These are phyloP conservation scores for Epinotia bilunana DNA, from an alignment of 2,888 invertebrate species.

Conservation along the genomic window DNA sequence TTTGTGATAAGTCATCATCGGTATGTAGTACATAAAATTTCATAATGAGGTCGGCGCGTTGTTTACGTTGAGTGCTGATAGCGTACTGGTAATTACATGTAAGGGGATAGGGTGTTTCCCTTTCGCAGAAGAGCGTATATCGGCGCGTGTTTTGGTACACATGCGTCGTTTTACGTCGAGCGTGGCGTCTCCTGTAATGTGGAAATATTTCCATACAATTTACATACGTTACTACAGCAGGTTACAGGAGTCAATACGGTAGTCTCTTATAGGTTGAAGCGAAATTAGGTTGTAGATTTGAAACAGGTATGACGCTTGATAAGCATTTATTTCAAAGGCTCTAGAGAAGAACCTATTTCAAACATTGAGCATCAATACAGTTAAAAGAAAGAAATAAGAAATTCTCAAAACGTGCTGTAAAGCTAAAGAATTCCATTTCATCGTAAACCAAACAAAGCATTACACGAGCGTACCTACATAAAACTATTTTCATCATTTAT, in stretches of 20 bases:
- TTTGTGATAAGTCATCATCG: conserved; percentile 6
- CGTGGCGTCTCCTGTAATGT: conserved; percentile 5
- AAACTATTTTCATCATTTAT: conserved; percentile 19
- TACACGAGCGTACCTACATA: conserved; percentile 1
- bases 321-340: not conserved
- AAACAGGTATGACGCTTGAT: not conserved
- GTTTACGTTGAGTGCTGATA: conserved; percentile 5
- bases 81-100: not conserved
- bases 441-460: conserved; percentile 2
- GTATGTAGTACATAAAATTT: not conserved
- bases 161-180: conserved; percentile 9
- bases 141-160: not conserved
- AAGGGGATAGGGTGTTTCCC: not conserved
- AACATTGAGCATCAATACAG: not conserved
- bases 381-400: not conserved
- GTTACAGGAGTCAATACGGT: not conserved
- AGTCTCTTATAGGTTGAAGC: not conserved
- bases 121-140: not conserved
- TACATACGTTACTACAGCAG: conserved; percentile 8
- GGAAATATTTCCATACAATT: conserved; percentile 19
- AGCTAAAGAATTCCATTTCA: not conserved
- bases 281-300: not conserved
- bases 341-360: not conserved
- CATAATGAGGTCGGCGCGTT: conserved; percentile 4
- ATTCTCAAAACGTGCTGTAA: not conserved